A percentile compares a stretch with the other conserved stretches of the same genome.
Evolutionary conservation across 1,140 invertebrate species (phyloP).

Genomic region (Lepidurus apus): DNA sequence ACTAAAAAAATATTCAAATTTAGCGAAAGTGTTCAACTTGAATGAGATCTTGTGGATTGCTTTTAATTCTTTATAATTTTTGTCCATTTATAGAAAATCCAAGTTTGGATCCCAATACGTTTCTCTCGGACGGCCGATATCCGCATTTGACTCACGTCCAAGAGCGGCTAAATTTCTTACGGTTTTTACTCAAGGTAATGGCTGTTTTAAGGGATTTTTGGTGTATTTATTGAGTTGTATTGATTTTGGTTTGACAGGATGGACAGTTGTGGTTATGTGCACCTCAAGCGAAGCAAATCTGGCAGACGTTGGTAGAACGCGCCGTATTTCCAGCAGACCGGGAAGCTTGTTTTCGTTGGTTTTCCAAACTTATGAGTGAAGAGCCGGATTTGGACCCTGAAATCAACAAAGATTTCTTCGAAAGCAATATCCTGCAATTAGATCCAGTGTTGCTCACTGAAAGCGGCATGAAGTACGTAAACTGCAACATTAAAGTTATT

Average conservation of each 20-base stretch:
- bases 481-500: too few species aligned
- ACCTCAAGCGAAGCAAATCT: conserved; percentile 94
- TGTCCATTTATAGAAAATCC: conserved; percentile 53
- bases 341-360: conserved; percentile 97
- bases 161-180: conserved; percentile 88
- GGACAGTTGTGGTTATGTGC: conserved; percentile 93
- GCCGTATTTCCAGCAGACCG: conserved; percentile 86
- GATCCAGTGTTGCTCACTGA: conserved; percentile 87
- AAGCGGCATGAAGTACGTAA: conserved; percentile 81
- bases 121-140: conserved; percentile 82
- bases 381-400: conserved; percentile 94
- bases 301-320: conserved; percentile 90
- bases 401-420: conserved; percentile 94
- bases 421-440: conserved; percentile 87
- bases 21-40: too few species aligned
- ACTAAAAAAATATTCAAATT: too few species aligned
- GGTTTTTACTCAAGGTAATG: conserved; percentile 71
- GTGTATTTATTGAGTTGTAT: conserved; percentile 13
- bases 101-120: conserved; percentile 70
- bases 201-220: conserved; percentile 27
- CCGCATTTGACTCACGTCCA: conserved; percentile 89
- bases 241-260: conserved; percentile 58
- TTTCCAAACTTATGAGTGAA: conserved; percentile 96
- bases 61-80: too few species aligned
- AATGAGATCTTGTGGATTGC: too few species aligned